Evolutionary conservation across 2,888 invertebrate genomes (phyloP), one percentile per base, ranked within the genome.

Genomic region (Chrysina gloriosa): DNA sequence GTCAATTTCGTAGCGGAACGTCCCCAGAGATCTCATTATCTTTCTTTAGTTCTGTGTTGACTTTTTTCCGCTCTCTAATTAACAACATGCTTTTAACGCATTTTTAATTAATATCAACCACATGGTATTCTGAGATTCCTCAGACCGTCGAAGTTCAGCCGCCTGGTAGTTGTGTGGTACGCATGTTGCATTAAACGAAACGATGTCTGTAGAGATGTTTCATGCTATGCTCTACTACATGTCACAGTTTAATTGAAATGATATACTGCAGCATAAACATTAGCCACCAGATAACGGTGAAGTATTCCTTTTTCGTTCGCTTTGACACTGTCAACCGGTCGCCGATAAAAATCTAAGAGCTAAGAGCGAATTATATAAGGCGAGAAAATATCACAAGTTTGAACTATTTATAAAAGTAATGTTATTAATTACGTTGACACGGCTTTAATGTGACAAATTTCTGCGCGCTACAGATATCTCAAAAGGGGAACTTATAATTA

Each of bases 21-120:
- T 70, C 69, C 73, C 71, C 68, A 68, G 73, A 69, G 72, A 68
- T 65, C 75, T 73, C 73, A 75, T 75, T 75, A 75, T 75, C 72
- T 73, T 23, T 47, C 48, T 58, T 58, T 47, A 31, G 47, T 48
- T 63, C 56, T 54, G 52, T 54, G n/a, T 65, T n/a, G 54, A 29
- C 54, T 65, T 66, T 48, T 66, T 66, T 66, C 47, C 36, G 42
- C 31, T 70, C 63, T 50, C 67, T 76, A 76, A 76, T 76, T 75
- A 76, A 75, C 72, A 73, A 71, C 75, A 73, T 73, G 70, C 74
- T 71, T 71, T 72, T 72, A 72, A 74, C 74, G 72, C 71, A 73
- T 72, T 75, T 75, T 76, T 74, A 74, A 76, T 76, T 76, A 76
- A 76, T 75, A 72, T 71, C 72, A 73, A 75, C 72, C 76, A 76